A percentile compares a stretch with the other conserved stretches of the same genome.
Conservation (phyloP, 2,888 invertebrate species). For the Brenthis daphne region DNA sequence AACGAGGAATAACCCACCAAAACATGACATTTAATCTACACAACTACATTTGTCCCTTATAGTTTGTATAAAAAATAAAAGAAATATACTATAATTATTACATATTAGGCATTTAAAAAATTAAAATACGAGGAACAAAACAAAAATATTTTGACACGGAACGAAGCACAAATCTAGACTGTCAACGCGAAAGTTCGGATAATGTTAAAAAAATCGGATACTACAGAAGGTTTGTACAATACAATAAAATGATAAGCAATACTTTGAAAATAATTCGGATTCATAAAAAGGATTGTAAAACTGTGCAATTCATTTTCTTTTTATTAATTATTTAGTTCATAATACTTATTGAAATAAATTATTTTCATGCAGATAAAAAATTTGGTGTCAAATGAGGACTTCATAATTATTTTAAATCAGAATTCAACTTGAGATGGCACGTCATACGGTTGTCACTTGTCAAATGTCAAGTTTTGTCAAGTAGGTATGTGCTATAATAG, state of each 20-base stretch:
- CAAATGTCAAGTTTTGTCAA: conserved; percentile 16
- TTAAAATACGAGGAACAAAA: conserved; percentile 62
- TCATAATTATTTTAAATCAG: too few species aligned
- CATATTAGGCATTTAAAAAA: conserved; percentile 53
- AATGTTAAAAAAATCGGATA: background rate
- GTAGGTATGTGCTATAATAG: conserved; percentile 27
- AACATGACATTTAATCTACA: conserved; percentile 55
- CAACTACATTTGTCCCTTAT: conserved; percentile 39
- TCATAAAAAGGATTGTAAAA: too few species aligned
- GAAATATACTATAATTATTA: conserved; percentile 57
- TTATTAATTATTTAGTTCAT: too few species aligned
- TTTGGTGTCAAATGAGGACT: too few species aligned
- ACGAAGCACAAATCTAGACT: conserved; percentile 43
- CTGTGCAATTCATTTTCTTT: too few species aligned
- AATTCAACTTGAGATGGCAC: background rate
- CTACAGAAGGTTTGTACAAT: background rate
- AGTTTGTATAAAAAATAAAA: conserved; percentile 51
- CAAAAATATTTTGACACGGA: conserved; percentile 79
- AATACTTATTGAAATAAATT: too few species aligned
- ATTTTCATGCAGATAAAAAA: too few species aligned
- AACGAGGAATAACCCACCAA: conserved; percentile 60
- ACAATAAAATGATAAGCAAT: too few species aligned
- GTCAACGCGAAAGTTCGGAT: conserved; percentile 20
- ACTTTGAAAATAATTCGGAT: too few species aligned
- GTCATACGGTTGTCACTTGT: conserved; percentile 5